These are phyloP conservation scores for Lagocephalus sceleratus DNA, from an alignment of 2,797 vertebrate genomes.

Conservation along the genomic window DNA sequence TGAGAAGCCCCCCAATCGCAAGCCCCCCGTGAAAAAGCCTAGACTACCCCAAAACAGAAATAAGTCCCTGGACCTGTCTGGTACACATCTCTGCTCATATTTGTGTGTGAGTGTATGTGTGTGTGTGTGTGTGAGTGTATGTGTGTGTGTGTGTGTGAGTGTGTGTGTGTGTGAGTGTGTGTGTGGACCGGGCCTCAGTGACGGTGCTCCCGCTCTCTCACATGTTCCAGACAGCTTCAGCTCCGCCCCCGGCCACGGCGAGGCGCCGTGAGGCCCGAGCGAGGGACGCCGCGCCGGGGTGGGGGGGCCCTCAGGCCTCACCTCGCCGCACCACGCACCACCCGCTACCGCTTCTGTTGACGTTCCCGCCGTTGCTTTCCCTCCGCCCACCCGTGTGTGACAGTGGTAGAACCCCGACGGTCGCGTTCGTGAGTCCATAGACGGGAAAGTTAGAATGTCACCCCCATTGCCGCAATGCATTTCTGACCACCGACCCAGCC, in stretches of 20 bases:
- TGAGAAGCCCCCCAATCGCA: constrained; percentile 79
- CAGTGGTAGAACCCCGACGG: constrained; percentile 50
- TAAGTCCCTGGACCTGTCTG: constrained; percentile 77
- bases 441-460: constrained; percentile 62
- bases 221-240: constrained; percentile 63
- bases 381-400: constrained; percentile 39
- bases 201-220: background rate
- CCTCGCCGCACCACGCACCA: constrained; percentile 14
- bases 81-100: constrained; percentile 64
- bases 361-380: constrained; percentile 40
- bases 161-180: constrained; percentile 6
- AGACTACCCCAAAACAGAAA: constrained; percentile 79
- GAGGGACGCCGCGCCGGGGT: too few species aligned
- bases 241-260: constrained; percentile 64
- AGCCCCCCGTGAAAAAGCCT: constrained; percentile 80
- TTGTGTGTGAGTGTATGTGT: constrained; percentile 21
- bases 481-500: constrained; percentile 57
- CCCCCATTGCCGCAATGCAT: constrained; percentile 60
- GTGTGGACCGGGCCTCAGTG: background rate
- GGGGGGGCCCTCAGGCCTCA: too few species aligned
- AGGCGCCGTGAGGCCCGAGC: constrained; percentile 66
- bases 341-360: constrained; percentile 33
- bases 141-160: constrained; percentile 27
- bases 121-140: background rate
- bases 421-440: constrained; percentile 32